A percentile compares a stretch with the other conserved stretches of the same genome.
phyloP scores from a whole-genome alignment of 2,113 vertebrate genomes.

The Alethe diademata region DNA sequence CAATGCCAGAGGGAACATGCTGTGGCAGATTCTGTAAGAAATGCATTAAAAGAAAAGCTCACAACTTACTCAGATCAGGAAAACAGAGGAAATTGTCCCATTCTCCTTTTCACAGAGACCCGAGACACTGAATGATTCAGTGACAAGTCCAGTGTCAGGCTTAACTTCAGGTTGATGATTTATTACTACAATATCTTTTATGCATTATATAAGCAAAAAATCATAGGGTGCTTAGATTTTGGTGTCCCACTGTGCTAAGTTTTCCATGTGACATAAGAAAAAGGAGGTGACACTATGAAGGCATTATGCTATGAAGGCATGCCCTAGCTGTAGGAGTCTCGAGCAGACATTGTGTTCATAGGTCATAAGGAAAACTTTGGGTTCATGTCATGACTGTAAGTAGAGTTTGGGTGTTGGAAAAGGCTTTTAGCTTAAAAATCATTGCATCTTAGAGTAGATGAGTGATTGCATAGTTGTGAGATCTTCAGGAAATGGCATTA shows the following conservation, averaged over 20 bases:
- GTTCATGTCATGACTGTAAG: background rate
- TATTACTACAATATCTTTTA: background rate
- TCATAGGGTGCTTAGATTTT: background rate
- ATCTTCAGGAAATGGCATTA: background rate
- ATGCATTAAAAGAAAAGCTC: background rate
- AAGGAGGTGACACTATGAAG: background rate
- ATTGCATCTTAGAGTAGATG: background rate
- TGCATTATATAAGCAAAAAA: background rate
- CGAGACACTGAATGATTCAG: background rate
- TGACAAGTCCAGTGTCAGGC: background rate
- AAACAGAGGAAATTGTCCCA: background rate
- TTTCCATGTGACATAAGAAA: background rate
- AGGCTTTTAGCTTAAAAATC: background rate
- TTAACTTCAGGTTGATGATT: background rate
- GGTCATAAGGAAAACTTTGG: background rate
- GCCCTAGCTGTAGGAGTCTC: background rate
- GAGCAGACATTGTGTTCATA: background rate
- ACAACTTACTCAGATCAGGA: background rate
- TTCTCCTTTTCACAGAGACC: background rate
- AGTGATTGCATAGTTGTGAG: background rate
- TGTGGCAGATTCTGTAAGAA: constrained; percentile 2
- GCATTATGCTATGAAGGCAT: background rate
- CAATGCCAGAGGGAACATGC: background rate
- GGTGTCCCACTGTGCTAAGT: accelerated
- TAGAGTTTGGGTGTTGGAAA: background rate